phyloP scores from a whole-genome alignment of 2,888 invertebrate species.

The Hanleya hanleyi region DNA sequence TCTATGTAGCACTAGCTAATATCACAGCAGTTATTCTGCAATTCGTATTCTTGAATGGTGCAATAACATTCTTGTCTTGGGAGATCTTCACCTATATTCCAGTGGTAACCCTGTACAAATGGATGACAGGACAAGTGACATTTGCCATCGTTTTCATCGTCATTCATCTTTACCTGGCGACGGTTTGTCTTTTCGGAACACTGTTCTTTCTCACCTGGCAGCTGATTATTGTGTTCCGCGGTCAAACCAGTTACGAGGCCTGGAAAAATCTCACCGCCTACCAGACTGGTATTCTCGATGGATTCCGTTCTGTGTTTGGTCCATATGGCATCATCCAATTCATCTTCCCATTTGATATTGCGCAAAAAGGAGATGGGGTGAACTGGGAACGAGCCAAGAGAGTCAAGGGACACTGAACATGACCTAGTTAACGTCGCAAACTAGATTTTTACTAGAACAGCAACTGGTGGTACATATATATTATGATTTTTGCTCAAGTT shows the following conservation, averaged over 20 bases:
- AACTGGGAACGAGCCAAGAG: slow-evolving; percentile 51
- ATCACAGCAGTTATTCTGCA: slow-evolving; percentile 45
- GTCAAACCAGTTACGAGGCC: slow-evolving; percentile 61
- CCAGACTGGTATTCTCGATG: slow-evolving; percentile 31
- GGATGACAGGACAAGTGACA: slow-evolving; percentile 45
- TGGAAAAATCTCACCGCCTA: slow-evolving; percentile 34
- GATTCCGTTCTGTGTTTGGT: slow-evolving; percentile 63
- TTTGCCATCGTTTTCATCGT: slow-evolving; percentile 43
- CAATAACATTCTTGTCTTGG: slow-evolving; percentile 43
- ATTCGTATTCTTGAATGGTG: slow-evolving; percentile 49
- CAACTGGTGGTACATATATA: too few species aligned
- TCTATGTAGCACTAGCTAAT: slow-evolving; percentile 51
- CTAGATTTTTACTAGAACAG: too few species aligned
- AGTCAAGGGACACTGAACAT: slow-evolving; percentile 43
- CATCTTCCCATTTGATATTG: slow-evolving; percentile 36
- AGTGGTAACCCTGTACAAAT: slow-evolving; percentile 44
- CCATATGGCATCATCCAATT: slow-evolving; percentile 44
- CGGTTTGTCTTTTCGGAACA: slow-evolving; percentile 35
- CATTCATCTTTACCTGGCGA: slow-evolving; percentile 42
- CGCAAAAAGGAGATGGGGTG: slow-evolving; percentile 49
- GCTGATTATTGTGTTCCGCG: slow-evolving; percentile 44
- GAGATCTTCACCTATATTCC: slow-evolving; percentile 50
- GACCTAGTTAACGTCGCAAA: too few species aligned
- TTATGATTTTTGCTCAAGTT: too few species aligned
- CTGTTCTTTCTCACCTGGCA: slow-evolving; percentile 56